A percentile compares a stretch with the other conserved stretches of the same genome.
phyloP scores from a whole-genome alignment of 2,797 vertebrate species.

The Micromesistius poutassou region DNA sequence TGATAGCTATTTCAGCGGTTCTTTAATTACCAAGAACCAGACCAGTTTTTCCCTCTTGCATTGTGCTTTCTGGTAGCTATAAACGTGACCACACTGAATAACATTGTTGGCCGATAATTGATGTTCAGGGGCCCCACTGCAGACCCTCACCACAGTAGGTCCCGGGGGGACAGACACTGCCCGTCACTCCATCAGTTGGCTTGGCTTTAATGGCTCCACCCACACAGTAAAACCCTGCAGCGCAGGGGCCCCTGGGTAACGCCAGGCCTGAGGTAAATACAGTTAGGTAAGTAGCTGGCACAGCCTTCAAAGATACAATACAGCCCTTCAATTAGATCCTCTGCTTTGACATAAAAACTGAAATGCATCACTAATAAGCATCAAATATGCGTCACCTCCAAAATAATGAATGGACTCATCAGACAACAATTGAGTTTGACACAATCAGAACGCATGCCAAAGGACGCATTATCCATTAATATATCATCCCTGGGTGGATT shows the following conservation, averaged over 20 bases:
- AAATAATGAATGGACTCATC: background rate
- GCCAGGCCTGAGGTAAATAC: slow-evolving; percentile 73
- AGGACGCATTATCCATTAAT: background rate
- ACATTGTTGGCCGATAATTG: slow-evolving; percentile 13
- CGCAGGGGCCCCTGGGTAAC: slow-evolving; percentile 79
- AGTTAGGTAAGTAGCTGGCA: background rate
- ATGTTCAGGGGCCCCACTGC: slow-evolving; percentile 21
- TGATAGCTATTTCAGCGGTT: background rate
- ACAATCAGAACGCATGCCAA: background rate
- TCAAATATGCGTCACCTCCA: background rate
- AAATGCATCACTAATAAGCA: background rate
- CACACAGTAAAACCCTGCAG: slow-evolving; percentile 82
- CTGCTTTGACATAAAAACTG: background rate
- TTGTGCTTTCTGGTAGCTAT: background rate
- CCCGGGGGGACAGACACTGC: slow-evolving; percentile 81
- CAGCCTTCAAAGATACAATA: background rate
- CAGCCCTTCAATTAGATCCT: background rate
- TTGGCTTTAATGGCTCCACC: slow-evolving; percentile 73
- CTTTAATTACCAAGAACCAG: background rate
- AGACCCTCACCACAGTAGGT: slow-evolving; percentile 80
- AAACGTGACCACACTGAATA: background rate
- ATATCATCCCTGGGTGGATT: background rate
- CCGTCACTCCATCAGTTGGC: slow-evolving; percentile 79
- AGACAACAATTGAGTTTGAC: background rate
- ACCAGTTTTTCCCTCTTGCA: background rate